Evolutionary conservation across 2,797 vertebrate species (phyloP).

Genomic region (Amblyraja radiata): DNA sequence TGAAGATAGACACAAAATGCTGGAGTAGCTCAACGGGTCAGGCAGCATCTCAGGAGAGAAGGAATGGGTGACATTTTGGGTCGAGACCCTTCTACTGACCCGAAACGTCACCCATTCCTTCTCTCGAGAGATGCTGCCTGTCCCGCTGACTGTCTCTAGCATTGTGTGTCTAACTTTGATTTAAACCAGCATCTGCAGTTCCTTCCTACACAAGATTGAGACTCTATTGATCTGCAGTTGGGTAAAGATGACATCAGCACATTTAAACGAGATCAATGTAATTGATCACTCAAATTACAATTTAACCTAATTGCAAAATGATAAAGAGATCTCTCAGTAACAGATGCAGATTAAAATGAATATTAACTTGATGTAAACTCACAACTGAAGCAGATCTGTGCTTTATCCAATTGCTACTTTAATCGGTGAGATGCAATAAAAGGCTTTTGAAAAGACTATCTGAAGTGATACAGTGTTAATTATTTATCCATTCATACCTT

Average conservation of each 20-base stretch:
- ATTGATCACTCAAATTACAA: neutral
- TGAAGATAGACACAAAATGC: too few species aligned
- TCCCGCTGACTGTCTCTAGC: too few species aligned
- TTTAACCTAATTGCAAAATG: constrained; percentile 8
- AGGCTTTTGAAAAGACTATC: neutral
- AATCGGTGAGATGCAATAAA: neutral
- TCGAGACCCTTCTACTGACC: too few species aligned
- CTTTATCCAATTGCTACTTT: neutral
- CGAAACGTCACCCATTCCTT: too few species aligned
- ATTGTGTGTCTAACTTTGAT: too few species aligned
- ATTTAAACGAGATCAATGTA: neutral
- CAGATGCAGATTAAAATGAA: neutral
- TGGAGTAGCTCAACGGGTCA: too few species aligned
- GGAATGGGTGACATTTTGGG: too few species aligned
- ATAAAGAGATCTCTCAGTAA: neutral
- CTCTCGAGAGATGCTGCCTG: too few species aligned
- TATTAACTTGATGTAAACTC: neutral
- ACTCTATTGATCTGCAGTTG: neutral
- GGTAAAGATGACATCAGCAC: neutral
- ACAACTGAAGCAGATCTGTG: neutral
- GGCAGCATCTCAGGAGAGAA: too few species aligned
- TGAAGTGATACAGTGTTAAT: neutral
- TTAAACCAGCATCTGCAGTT: too few species aligned
- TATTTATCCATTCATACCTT: neutral
- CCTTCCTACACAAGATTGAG: neutral